Evolutionary conservation across 2,888 invertebrate genomes (phyloP).

Genomic region (Chloroclystis v-ata): DNA sequence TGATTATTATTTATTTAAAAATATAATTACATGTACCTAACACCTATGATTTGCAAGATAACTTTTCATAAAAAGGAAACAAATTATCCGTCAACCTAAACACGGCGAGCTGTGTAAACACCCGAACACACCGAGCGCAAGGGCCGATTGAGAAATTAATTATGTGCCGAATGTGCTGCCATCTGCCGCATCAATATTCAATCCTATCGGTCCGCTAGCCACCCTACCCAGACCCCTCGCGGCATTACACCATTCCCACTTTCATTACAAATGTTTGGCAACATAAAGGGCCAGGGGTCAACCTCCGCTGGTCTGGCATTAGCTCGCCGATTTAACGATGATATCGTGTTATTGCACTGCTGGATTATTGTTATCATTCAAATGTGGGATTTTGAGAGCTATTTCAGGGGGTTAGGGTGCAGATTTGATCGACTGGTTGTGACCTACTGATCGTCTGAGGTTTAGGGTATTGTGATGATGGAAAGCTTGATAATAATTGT

Average conservation of each 20-base stretch:
- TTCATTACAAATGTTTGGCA: conserved; percentile 28
- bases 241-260: conserved; percentile 33
- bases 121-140: conserved; percentile 42
- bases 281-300: conserved; percentile 29
- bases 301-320: conserved; percentile 30
- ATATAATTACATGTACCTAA: too few species aligned
- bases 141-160: conserved; percentile 63
- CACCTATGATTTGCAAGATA: too few species aligned
- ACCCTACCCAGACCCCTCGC: conserved; percentile 38
- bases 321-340: conserved; percentile 37
- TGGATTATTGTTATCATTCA: conserved; percentile 36
- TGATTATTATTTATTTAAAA: too few species aligned
- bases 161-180: conserved; percentile 67
- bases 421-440: conserved; percentile 4
- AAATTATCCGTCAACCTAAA: too few species aligned
- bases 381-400: conserved; percentile 14
- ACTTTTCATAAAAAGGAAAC: too few species aligned
- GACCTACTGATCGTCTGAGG: conserved; percentile 14
- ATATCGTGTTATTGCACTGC: conserved; percentile 40
- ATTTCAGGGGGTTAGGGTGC: conserved; percentile 7
- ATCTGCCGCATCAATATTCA: conserved; percentile 74
- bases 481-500: neutral
- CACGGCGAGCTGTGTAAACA: conserved; percentile 38
- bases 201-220: conserved; percentile 58
- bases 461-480: conserved; percentile 12